Base-by-base conservation (phyloP, 2,888 invertebrate species). In the Hyposoter didymator region DNA sequence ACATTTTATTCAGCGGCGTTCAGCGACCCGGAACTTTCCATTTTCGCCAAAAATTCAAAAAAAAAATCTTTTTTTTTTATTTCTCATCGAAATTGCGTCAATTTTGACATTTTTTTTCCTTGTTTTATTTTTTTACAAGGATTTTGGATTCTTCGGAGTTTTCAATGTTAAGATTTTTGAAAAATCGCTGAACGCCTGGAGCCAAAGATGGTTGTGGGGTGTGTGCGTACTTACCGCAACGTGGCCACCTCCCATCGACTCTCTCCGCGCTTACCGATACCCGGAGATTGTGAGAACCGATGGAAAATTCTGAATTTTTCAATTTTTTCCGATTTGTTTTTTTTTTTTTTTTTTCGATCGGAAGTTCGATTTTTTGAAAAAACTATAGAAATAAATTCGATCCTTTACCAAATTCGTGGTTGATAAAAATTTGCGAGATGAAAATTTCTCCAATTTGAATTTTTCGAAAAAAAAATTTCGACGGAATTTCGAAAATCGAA, bases 141-240 rank as follows among this genome's bases (percentile, higher is more conserved):
- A 45, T 35, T 2, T 19, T 14, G 0, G 14, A 19, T 17, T 14
- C 6, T 55, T 39, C 14, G 1, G 17, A 39, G 22, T 69, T 12
- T 47, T 5, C 12, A 22, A 43, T 12, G n/a, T 35, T 43, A n/a
- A 5, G 5, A 17, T 17, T 12, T n/a, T 79, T 52, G 70, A 79
- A 90, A 92, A 93, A 93, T 93, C 92, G 92, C 93, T 92, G 90
- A 89, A 92, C 89, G 89, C 90, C 89, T 84, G 90, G 86, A 90
- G 91, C 91, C 93, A 93, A 93, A 92, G 92, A 92, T 90, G 93
- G 92, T 93, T 93, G 93, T 93, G 94, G 93, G 90, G 91, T 92
- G 91, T 92, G 91, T 94, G 88, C 79, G 85, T 90, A 93, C 92
- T 93, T 93, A 93, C 93, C 92, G 92, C 87, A 88, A 19, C 55